A percentile compares a stretch with the other conserved stretches of the same genome.
Evolutionary conservation across 2,113 vertebrate species (phyloP).

Genomic region (Neolamprologus toae): DNA sequence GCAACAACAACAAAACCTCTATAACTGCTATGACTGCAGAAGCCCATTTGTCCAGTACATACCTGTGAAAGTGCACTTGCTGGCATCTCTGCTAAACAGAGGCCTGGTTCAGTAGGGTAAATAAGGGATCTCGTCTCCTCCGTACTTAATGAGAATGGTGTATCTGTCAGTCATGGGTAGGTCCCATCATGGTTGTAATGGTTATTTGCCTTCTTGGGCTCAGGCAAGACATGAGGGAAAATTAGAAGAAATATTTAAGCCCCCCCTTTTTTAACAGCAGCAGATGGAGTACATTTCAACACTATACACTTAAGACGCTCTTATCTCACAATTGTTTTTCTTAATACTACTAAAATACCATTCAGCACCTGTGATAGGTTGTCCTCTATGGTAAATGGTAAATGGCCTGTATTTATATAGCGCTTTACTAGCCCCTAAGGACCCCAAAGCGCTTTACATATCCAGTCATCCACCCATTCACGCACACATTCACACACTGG

Average conservation of each 20-base stretch:
- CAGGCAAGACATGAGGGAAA: background rate
- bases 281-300: background rate
- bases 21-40: background rate
- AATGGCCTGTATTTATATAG: no score
- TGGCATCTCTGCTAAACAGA: constrained; percentile 86
- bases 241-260: background rate
- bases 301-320: background rate
- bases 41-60: background rate
- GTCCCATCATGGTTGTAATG: constrained; percentile 88
- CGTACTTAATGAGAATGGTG: constrained; percentile 89
- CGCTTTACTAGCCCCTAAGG: no score
- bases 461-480: no score
- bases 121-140: constrained; percentile 88
- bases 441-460: no score
- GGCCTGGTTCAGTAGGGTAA: constrained; percentile 88
- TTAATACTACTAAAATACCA: background rate
- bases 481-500: no score
- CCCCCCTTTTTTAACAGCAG: background rate
- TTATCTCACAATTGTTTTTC: background rate
- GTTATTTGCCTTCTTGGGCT: constrained; percentile 81
- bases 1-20: background rate
- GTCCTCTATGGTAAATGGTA: constrained; percentile 68
- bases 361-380: constrained; percentile 79
- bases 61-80: constrained; percentile 94
- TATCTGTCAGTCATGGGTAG: constrained; percentile 86